These are phyloP conservation scores for Matsumyia berberina DNA, from an alignment of 2,888 invertebrate species.

Conservation along the genomic window DNA sequence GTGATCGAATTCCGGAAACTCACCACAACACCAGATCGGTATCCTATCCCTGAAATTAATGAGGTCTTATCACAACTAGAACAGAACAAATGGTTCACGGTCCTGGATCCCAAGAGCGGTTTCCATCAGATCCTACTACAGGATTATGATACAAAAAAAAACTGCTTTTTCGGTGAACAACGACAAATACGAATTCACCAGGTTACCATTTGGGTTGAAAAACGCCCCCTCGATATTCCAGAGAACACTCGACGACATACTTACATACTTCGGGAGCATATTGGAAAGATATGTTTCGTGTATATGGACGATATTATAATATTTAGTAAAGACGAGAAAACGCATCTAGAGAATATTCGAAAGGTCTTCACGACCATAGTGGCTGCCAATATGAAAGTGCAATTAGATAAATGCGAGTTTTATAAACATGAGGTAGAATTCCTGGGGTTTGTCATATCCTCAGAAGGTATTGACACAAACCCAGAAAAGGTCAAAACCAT, in stretches of 20 bases:
- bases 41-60: neutral
- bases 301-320: no score
- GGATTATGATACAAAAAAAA: neutral
- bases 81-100: neutral
- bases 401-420: neutral
- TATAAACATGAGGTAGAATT: neutral
- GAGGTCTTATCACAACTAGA: neutral
- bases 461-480: neutral
- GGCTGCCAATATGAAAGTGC: no score
- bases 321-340: no score
- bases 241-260: no score
- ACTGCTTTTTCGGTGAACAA: no score
- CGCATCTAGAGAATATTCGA: no score
- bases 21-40: neutral
- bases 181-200: no score
- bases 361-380: no score
- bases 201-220: no score
- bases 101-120: neutral
- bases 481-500: neutral
- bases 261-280: no score
- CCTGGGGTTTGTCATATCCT: neutral
- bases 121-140: neutral
- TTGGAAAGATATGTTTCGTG: no score
- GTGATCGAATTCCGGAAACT: neutral
- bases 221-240: no score